Evolutionary conservation across 2,113 vertebrate genomes (phyloP).

Genomic region (Bambusicola thoracicus): DNA sequence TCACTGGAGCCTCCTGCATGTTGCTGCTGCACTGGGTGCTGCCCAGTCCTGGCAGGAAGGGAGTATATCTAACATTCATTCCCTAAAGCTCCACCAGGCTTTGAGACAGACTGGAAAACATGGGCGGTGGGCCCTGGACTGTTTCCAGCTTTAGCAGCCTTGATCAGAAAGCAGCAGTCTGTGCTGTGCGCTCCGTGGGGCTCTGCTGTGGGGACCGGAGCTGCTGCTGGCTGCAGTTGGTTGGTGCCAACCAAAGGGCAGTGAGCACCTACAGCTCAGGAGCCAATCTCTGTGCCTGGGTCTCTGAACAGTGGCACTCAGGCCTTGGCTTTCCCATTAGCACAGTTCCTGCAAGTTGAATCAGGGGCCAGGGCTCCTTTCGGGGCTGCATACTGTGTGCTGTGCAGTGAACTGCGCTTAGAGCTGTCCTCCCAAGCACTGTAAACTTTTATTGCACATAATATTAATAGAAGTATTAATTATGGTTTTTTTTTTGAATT

Average conservation of each 20-base stretch:
- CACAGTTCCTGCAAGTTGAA: not conserved
- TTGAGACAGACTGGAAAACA: not conserved
- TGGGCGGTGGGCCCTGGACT: not conserved
- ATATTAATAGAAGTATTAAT: slow-evolving; percentile 62
- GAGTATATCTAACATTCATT: not conserved
- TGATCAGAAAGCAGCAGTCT: not conserved
- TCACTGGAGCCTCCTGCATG: not conserved
- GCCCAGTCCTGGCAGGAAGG: not conserved
- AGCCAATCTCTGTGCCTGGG: not conserved
- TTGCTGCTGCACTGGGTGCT: not conserved
- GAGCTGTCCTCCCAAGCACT: not conserved
- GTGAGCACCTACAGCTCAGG: not conserved
- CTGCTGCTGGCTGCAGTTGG: fast-evolving
- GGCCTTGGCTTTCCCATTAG: not conserved
- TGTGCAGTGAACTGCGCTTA: not conserved
- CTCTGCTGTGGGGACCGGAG: not conserved
- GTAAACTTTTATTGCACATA: slow-evolving; percentile 42
- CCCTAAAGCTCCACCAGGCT: not conserved
- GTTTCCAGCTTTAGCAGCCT: not conserved
- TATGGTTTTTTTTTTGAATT: slow-evolving; percentile 46
- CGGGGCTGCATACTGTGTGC: not conserved
- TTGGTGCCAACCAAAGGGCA: not conserved
- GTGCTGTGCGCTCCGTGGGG: no score
- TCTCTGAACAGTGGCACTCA: not conserved
- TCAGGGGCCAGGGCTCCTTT: not conserved